These are phyloP conservation scores for Melieria omissa DNA, from an alignment of 2,888 invertebrate species.

Conservation along the genomic window DNA sequence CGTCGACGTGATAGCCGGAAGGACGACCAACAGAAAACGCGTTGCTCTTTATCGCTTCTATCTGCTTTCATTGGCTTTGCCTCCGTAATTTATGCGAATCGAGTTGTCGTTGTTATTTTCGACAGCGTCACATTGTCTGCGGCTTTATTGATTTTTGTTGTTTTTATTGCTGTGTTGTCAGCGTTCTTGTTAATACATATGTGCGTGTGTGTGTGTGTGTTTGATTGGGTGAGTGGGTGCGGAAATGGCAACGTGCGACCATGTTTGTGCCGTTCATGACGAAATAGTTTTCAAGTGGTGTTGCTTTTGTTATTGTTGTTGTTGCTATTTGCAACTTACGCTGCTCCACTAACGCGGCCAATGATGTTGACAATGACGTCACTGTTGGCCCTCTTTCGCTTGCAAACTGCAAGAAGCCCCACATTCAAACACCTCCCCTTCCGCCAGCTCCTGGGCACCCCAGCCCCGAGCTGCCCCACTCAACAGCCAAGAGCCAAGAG, in stretches of 20 bases:
- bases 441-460: too few species aligned
- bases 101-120: background rate
- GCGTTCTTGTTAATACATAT: background rate
- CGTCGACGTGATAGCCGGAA: too few species aligned
- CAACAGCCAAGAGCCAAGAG: background rate
- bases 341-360: too few species aligned
- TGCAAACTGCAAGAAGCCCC: background rate
- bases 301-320: too few species aligned
- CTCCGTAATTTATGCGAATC: too few species aligned
- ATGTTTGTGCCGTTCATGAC: constrained; percentile 14
- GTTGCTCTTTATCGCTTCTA: too few species aligned
- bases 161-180: constrained; percentile 20
- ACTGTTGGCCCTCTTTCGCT: constrained; percentile 27
- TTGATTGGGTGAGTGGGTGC: background rate
- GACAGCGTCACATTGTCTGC: constrained; percentile 56
- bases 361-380: constrained; percentile 24
- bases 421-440: too few species aligned
- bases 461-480: background rate
- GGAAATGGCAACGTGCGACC: background rate
- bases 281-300: constrained; percentile 7
- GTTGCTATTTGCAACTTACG: too few species aligned
- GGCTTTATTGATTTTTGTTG: constrained; percentile 53
- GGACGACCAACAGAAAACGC: too few species aligned
- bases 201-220: constrained; percentile 11
- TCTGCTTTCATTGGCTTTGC: too few species aligned